phyloP scores from a whole-genome alignment of 2,797 vertebrate species.

The Muscicapa comitata region DNA sequence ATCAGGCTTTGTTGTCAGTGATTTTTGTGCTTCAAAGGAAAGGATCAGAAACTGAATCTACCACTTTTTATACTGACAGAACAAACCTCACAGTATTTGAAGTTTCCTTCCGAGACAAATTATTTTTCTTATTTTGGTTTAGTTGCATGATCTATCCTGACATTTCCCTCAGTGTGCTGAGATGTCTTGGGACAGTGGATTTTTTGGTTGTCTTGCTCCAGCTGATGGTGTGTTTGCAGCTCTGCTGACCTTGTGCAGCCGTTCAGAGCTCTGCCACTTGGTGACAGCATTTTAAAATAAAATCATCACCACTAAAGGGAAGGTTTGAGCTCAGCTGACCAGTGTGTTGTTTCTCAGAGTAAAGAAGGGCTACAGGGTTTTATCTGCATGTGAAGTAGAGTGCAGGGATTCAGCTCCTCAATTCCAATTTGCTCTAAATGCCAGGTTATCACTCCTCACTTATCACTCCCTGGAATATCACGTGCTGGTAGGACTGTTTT shows the following conservation, averaged over 20 bases:
- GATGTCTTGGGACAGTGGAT: background rate
- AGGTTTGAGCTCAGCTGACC: background rate
- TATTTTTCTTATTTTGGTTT: background rate
- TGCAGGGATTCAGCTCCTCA: background rate
- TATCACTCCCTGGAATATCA: background rate
- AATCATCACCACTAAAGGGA: background rate
- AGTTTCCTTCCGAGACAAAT: background rate
- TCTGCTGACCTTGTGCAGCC: background rate
- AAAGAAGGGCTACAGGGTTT: background rate
- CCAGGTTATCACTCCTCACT: background rate
- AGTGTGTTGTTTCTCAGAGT: background rate
- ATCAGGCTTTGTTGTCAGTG: background rate
- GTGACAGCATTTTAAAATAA: constrained; percentile 62
- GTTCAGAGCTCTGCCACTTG: constrained; percentile 39
- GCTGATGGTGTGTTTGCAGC: background rate
- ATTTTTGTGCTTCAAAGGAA: background rate
- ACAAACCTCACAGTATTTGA: background rate
- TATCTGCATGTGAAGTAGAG: background rate
- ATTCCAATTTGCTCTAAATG: background rate
- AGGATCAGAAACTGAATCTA: background rate
- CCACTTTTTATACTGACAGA: background rate
- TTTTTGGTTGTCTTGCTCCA: background rate
- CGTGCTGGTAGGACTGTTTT: background rate
- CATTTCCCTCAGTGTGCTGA: background rate
- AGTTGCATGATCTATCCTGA: accelerated